Evolutionary conservation across 1,140 invertebrate genomes (phyloP).

Genomic region (Cydia fagiglandana): DNA sequence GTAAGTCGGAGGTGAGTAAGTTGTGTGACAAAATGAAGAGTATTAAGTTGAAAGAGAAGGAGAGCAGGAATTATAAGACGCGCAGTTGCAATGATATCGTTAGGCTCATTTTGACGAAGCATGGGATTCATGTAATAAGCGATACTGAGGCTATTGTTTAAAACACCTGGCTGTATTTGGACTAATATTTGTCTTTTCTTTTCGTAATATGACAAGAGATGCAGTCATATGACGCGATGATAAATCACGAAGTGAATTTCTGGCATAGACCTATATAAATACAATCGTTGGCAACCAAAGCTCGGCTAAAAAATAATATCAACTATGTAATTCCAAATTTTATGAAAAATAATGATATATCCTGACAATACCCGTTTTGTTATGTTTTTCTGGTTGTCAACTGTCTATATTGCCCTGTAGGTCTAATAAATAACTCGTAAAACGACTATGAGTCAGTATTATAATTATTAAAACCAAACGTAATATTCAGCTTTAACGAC

Average conservation of each 20-base stretch:
- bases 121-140: slow-evolving; percentile 87
- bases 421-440: too few relatives aligned
- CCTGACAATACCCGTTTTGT: too few relatives aligned
- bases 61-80: slow-evolving; percentile 67
- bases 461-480: background rate
- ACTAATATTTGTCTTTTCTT: background rate
- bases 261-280: too few relatives aligned
- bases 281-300: background rate
- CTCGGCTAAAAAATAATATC: background rate
- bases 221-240: background rate
- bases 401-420: background rate
- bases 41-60: slow-evolving; percentile 63
- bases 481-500: slow-evolving; percentile 1
- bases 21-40: slow-evolving; percentile 70
- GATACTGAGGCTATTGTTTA: slow-evolving; percentile 87
- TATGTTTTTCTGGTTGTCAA: background rate
- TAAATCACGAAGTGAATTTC: background rate
- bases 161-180: background rate
- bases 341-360: too few relatives aligned
- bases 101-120: slow-evolving; percentile 85
- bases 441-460: background rate
- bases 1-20: slow-evolving; percentile 69
- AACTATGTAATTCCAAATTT: background rate
- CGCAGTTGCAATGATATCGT: slow-evolving; percentile 83
- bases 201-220: background rate